Evolutionary conservation across 2,113 vertebrate genomes (phyloP).

Genomic region (Podocnemis expansa): DNA sequence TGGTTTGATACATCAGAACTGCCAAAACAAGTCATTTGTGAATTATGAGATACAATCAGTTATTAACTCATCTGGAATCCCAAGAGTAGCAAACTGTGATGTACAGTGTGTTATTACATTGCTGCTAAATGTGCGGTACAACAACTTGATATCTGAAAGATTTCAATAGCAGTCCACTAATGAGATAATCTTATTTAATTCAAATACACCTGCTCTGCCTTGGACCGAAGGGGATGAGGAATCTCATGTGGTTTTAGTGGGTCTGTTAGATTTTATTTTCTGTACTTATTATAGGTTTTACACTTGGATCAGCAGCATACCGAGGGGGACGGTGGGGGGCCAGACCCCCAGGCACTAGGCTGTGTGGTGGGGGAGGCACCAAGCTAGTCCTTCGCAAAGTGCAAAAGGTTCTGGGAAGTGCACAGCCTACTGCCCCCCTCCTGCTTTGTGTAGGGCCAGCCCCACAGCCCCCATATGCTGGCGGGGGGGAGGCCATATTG

Average conservation of each 20-base stretch:
- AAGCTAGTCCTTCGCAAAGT: too few species aligned
- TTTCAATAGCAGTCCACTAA: background rate
- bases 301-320: background rate
- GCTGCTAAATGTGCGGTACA: background rate
- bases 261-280: background rate
- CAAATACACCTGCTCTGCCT: background rate
- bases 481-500: too few species aligned
- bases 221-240: background rate
- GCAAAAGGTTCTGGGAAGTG: too few species aligned
- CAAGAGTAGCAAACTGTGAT: background rate
- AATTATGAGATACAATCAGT: background rate
- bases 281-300: background rate
- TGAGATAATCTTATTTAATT: background rate
- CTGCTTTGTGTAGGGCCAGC: too few species aligned
- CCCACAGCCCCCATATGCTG: too few species aligned
- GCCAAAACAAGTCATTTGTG: accelerated
- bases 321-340: too few species aligned
- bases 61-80: accelerated
- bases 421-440: too few species aligned
- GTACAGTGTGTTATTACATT: too few species aligned
- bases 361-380: too few species aligned
- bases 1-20: background rate
- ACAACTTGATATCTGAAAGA: background rate
- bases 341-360: too few species aligned
- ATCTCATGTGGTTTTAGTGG: background rate